Evolutionary conservation across 2,113 vertebrate species (phyloP).

Genomic region (Zapornia atra): DNA sequence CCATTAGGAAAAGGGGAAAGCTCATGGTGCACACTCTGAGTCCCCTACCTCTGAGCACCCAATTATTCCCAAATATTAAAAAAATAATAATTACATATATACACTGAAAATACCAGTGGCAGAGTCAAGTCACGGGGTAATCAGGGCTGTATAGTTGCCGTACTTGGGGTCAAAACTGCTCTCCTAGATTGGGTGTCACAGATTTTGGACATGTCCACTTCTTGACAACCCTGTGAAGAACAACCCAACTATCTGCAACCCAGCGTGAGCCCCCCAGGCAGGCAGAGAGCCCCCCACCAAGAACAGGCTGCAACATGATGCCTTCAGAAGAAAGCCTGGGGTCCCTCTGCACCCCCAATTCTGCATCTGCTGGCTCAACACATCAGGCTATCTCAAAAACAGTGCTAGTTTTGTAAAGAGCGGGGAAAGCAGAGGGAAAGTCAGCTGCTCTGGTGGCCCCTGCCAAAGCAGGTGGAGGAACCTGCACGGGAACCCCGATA

Average conservation of each 20-base stretch:
- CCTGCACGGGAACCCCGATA: background rate
- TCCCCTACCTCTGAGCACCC: background rate
- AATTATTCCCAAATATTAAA: background rate
- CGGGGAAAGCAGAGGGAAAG: background rate
- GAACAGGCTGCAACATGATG: background rate
- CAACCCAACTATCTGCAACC: background rate
- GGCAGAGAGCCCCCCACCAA: background rate
- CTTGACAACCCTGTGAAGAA: background rate
- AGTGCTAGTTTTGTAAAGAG: background rate
- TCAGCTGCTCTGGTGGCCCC: background rate
- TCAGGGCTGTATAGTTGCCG: background rate
- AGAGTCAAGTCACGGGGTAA: background rate
- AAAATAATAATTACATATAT: background rate
- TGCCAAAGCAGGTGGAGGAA: background rate
- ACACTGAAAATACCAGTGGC: background rate
- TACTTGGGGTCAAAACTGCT: background rate
- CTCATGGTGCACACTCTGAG: background rate
- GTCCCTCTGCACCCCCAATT: background rate
- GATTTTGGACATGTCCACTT: background rate
- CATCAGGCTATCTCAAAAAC: background rate
- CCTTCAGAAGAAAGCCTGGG: background rate
- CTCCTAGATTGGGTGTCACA: background rate
- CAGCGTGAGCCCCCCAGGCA: rapidly evolving
- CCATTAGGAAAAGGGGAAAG: background rate
- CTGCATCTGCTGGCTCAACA: background rate